These are phyloP conservation scores for Botrylloides violaceus DNA, from an alignment of 23 tunicate genomes.

Conservation along the genomic window DNA sequence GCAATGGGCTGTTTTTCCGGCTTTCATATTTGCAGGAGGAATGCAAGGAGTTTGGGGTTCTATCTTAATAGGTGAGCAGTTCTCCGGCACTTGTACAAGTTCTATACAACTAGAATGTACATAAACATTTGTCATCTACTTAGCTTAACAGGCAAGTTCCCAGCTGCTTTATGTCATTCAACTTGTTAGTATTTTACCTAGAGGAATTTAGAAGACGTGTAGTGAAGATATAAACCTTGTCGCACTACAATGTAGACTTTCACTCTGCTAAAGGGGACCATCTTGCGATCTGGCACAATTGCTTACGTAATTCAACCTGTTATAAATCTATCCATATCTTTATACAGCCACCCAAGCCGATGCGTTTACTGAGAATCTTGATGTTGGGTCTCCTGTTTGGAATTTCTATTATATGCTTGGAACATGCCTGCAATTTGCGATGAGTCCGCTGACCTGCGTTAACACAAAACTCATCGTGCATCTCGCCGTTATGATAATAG, in stretches of 20 bases:
- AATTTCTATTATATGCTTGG: conserved; percentile 1
- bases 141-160: too few relatives aligned
- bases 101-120: too few relatives aligned
- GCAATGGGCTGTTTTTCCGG: conserved; percentile 12
- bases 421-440: conserved; percentile 7
- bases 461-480: conserved; percentile 1
- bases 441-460: conserved; percentile 1
- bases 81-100: neutral
- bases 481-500: neutral
- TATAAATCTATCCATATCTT: too few relatives aligned
- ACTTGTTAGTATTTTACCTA: too few relatives aligned
- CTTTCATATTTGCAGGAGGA: conserved; percentile 4
- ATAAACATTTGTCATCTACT: too few relatives aligned
- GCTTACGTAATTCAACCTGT: too few relatives aligned
- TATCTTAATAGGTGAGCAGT: neutral
- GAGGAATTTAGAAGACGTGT: too few relatives aligned
- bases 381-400: conserved; percentile 15
- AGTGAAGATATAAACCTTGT: too few relatives aligned
- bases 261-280: too few relatives aligned
- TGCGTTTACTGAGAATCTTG: neutral
- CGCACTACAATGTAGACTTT: too few relatives aligned
- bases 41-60: conserved; percentile 13
- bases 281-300: too few relatives aligned
- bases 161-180: too few relatives aligned
- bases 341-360: neutral